A percentile compares a stretch with the other conserved stretches of the same genome.
Evolutionary conservation across 2,797 vertebrate genomes (phyloP).

Genomic region (Aplochiton taeniatus): DNA sequence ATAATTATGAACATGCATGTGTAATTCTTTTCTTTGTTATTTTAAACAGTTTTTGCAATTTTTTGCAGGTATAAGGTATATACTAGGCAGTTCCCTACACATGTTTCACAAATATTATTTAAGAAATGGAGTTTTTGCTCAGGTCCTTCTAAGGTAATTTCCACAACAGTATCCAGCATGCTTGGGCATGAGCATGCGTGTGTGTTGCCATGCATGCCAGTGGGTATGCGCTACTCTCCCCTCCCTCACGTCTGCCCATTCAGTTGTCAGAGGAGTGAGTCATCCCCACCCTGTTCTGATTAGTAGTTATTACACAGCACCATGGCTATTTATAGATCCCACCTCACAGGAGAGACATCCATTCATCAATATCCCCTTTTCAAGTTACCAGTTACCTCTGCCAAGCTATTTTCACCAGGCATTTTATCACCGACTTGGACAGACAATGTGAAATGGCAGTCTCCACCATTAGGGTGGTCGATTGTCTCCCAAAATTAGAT

Average conservation of each 20-base stretch:
- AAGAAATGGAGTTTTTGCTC: too few species aligned
- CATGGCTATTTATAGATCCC: constrained; percentile 69
- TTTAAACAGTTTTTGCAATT: too few species aligned
- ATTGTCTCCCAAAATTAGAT: too few species aligned
- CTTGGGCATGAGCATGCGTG: not conserved
- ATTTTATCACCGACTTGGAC: constrained; percentile 18
- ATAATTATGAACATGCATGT: too few species aligned
- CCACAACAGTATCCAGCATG: too few species aligned
- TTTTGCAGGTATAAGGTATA: too few species aligned
- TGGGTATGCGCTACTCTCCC: constrained; percentile 16
- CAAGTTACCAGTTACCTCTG: constrained; percentile 39
- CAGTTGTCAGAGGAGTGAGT: constrained; percentile 64
- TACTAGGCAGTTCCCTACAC: too few species aligned
- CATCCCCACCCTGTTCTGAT: constrained; percentile 70
- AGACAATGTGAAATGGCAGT: too few species aligned
- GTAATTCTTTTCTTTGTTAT: too few species aligned
- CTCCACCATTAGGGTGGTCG: too few species aligned
- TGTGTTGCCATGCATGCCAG: not conserved
- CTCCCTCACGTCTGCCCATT: constrained; percentile 39
- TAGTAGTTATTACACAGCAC: constrained; percentile 70
- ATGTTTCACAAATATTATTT: too few species aligned
- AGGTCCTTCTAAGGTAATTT: too few species aligned
- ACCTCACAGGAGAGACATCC: constrained; percentile 52
- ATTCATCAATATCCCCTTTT: constrained; percentile 63
- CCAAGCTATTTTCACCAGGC: constrained; percentile 45